Evolutionary conservation across 2,888 invertebrate species (phyloP).

Genomic region (Baccha elongata): DNA sequence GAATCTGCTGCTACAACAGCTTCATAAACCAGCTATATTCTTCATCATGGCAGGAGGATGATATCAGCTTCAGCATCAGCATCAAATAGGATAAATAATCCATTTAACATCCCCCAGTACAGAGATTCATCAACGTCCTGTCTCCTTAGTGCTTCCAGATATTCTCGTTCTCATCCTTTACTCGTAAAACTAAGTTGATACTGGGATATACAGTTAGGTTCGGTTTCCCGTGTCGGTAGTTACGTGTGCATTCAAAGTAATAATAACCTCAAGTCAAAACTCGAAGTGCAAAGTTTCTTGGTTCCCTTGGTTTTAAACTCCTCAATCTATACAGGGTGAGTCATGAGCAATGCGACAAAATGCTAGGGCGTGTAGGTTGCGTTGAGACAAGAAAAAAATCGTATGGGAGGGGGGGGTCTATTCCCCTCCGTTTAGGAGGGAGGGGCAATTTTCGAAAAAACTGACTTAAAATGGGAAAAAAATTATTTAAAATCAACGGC

Average conservation of each 20-base stretch:
- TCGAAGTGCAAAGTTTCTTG: conserved; percentile 51
- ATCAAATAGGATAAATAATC: conserved; percentile 39
- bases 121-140: conserved; percentile 52
- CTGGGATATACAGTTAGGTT: conserved; percentile 25
- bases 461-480: no score
- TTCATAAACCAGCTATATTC: neutral
- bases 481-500: no score
- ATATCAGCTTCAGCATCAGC: conserved; percentile 14
- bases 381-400: no score
- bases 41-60: conserved; percentile 4
- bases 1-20: conserved; percentile 28
- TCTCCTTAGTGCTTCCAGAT: conserved; percentile 5
- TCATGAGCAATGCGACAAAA: no score
- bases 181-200: conserved; percentile 9
- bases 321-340: neutral
- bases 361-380: no score
- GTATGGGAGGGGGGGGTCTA: no score
- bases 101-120: conserved; percentile 31
- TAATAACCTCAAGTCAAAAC: conserved; percentile 51
- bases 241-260: conserved; percentile 41
- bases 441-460: no score
- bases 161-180: conserved; percentile 6
- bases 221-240: conserved; percentile 27
- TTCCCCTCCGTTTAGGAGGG: no score
- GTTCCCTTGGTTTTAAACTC: conserved; percentile 3